These are phyloP conservation scores for Meleagris gallopavo DNA, from an alignment of 2,113 vertebrate species.

Conservation along the genomic window DNA sequence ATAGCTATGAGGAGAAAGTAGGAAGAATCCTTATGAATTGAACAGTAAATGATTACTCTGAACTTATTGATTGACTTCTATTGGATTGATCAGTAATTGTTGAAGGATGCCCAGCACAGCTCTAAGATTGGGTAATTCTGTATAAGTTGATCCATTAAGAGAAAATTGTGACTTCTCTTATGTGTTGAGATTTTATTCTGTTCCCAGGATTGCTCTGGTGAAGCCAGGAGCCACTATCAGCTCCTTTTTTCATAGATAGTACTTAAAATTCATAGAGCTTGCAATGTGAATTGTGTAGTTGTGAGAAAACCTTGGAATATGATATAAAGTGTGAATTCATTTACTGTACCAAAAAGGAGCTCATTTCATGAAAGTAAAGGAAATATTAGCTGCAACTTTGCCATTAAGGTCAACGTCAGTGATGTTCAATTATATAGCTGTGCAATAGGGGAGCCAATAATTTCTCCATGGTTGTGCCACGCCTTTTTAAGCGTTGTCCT, in stretches of 20 bases:
- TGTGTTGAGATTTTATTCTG: neutral
- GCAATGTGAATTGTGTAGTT: neutral
- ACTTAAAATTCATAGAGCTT: neutral
- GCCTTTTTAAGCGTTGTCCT: neutral
- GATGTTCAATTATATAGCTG: neutral
- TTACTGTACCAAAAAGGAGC: neutral
- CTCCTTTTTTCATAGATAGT: neutral
- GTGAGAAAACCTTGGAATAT: neutral
- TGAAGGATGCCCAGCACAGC: neutral
- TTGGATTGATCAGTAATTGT: conserved; percentile 1
- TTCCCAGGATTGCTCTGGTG: neutral
- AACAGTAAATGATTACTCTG: neutral
- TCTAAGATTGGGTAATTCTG: neutral
- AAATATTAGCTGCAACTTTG: neutral
- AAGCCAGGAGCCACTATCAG: neutral
- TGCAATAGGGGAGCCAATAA: neutral
- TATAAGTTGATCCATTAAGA: neutral
- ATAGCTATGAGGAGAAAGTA: neutral
- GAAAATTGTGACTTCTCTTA: neutral
- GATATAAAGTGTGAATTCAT: neutral
- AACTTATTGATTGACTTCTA: conserved; percentile 11
- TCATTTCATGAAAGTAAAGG: neutral
- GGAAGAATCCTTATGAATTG: conserved; percentile 20
- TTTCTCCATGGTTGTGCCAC: neutral
- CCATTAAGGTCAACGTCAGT: neutral